phyloP scores from a whole-genome alignment of 1,140 invertebrate species.

The Agrilus planipennis region DNA sequence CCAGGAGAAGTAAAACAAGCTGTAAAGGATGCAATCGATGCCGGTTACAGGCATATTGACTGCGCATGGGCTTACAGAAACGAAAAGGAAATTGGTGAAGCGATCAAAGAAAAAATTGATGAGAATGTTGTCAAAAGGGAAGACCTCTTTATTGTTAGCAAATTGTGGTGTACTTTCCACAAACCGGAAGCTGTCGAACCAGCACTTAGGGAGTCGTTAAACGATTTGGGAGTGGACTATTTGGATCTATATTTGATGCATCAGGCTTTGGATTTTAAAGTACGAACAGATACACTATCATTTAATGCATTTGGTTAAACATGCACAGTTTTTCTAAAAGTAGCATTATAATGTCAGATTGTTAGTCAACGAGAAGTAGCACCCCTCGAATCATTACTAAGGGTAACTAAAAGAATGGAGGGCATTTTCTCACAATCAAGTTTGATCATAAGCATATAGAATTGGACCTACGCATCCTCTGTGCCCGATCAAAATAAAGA shows the following conservation, averaged over 20 bases:
- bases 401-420: too few relatives aligned
- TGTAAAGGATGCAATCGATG: constrained; percentile 58
- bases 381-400: too few relatives aligned
- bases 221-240: constrained; percentile 58
- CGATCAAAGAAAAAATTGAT: constrained; percentile 54
- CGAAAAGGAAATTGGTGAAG: constrained; percentile 73
- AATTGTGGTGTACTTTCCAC: constrained; percentile 62
- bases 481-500: too few relatives aligned
- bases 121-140: constrained; percentile 66
- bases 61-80: constrained; percentile 76
- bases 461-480: too few relatives aligned
- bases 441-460: too few relatives aligned
- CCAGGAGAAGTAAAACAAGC: constrained; percentile 52
- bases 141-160: constrained; percentile 74
- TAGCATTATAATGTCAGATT: too few relatives aligned
- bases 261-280: constrained; percentile 69
- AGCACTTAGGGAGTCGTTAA: constrained; percentile 50
- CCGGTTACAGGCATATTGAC: constrained; percentile 83
- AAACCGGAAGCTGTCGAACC: constrained; percentile 41
- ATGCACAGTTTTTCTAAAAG: too few relatives aligned
- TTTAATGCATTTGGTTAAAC: too few relatives aligned
- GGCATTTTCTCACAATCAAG: too few relatives aligned
- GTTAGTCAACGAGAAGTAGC: too few relatives aligned
- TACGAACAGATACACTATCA: too few relatives aligned
- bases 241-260: constrained; percentile 76